Base-by-base conservation (phyloP, 1,140 invertebrate species). In the Leptopilina boulardi region DNA sequence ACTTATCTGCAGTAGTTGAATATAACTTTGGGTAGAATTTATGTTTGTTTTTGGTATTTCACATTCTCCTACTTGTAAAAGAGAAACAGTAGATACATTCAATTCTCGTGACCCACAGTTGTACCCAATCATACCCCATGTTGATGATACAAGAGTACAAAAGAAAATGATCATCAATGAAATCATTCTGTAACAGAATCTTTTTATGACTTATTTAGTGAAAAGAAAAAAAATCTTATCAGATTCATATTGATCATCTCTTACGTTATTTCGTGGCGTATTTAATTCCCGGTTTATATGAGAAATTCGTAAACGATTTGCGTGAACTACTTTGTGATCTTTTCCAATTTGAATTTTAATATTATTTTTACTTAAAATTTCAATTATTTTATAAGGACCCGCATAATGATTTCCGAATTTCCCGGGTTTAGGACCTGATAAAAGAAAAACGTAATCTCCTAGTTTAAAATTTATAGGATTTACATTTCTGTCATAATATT, bases 1-100 rank as follows among this genome's bases (percentile, higher is more conserved):
- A 2, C 41, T 74, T n/a, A 74, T 15, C 66, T 77, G 79, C 6
- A 77, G 15, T 47, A 80, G n/a, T 59, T 80, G 79, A 1, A 77
- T 54, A 21, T 74, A 38, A n/a, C n/a, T n/a, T n/a, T 0, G 23
- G 8, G 71, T 59, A 34, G 18, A 8, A 5, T 77, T 76, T 6
- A 74, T 13, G 18, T 44, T 8, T 1, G 34, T 5, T 23, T 47
- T 1, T 3, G 30, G 34, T 15, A 54, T 66, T 2, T 77, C 38
- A 21, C 79, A 80, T 1, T 26, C 34, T 18, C 59, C 79, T 9
- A 78, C 23, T 26, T 76, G 47, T 3, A 70, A 73, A 41, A 78
- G 38, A 0, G 76, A 76, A 3, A 77, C 1, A 2, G 18, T 51
- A 9, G 75, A 75, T 0, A 70, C 9, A 47, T 77, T 77, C 1